phyloP scores from a whole-genome alignment of 2,113 vertebrate species.

The Danio rerio region GRCz12tu NC_133188.1:39064501-39065000 shows the following conservation, averaged over 20 bases:
- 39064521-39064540: neutral
- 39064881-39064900: neutral
- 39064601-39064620: neutral
- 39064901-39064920: constrained; percentile 5
- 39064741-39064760: constrained; percentile 15
- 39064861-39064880: neutral
- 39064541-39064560: neutral
- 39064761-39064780: constrained; percentile 11
- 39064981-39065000: neutral
- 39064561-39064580: neutral
- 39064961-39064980: neutral
- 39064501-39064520: neutral
- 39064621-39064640: neutral
- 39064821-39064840: neutral
- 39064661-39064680: constrained; percentile 45
- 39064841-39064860: neutral
- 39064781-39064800: constrained; percentile 14
- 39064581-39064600: neutral
- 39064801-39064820: neutral
- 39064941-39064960: constrained; percentile 14
- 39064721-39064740: constrained; percentile 20
- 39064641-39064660: constrained; percentile 39
- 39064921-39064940: neutral
- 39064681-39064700: constrained; percentile 21
- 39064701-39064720: constrained; percentile 26